A percentile compares a stretch with the other conserved stretches of the same genome.
Conservation (phyloP, 2,113 vertebrate species). For the Prietella phreatophila region DNA sequence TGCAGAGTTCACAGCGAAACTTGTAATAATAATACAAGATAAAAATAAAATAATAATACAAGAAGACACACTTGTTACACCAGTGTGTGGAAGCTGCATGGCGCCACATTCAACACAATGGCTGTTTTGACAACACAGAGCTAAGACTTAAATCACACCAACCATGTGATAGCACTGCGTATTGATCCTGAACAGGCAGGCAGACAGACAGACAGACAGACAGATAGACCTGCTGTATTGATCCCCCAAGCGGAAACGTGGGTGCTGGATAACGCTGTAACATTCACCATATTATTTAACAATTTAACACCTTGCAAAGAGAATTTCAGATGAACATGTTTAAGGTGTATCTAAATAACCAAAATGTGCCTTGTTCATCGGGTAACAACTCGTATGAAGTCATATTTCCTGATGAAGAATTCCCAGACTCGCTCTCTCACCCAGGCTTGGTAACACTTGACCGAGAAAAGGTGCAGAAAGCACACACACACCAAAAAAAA, state of each 20-base stretch:
- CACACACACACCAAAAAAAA: background rate
- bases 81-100: background rate
- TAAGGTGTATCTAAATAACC: background rate
- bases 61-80: no score
- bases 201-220: background rate
- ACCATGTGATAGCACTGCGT: background rate
- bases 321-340: no score
- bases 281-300: background rate
- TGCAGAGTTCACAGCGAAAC: no score
- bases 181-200: background rate
- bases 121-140: background rate
- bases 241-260: background rate
- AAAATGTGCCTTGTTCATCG: background rate
- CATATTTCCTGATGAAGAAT: background rate
- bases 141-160: background rate
- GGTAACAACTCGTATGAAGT: background rate
- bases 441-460: background rate
- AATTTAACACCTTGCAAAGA: background rate
- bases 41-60: background rate
- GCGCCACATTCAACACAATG: background rate
- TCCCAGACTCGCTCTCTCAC: background rate
- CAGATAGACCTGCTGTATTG: background rate
- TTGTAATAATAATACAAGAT: background rate
- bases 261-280: background rate
- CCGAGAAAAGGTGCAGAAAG: background rate